These are phyloP conservation scores for Palythoa grandiflora DNA, from an alignment of 92 coral and sea anemone species.

Conservation along the genomic window DNA sequence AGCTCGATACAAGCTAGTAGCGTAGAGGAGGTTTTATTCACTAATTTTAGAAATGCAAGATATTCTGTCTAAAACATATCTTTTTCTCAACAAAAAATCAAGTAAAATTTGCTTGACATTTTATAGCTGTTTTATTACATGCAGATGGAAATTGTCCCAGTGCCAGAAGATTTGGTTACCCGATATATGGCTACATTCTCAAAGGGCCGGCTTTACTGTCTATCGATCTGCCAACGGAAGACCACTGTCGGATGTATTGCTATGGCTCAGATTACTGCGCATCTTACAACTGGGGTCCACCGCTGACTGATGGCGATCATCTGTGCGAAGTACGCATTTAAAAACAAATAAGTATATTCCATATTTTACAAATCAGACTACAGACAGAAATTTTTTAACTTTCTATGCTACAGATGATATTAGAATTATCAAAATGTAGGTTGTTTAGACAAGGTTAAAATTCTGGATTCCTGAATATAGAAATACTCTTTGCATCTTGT, in stretches of 20 bases:
- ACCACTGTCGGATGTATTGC: neutral
- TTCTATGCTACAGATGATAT: neutral
- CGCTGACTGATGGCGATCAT: neutral
- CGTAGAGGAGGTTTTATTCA: no score
- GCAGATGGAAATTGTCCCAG: neutral
- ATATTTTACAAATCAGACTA: no score
- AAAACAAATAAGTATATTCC: neutral
- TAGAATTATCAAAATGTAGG: neutral
- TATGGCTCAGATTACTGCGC: neutral
- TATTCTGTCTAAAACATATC: no score
- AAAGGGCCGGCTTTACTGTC: neutral
- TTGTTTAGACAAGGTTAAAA: neutral
- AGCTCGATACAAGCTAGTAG: no score
- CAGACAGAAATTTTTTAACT: neutral
- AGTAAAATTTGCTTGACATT: no score
- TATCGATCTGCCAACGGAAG: neutral
- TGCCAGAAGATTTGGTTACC: neutral
- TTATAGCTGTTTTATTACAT: neutral
- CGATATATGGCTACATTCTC: neutral
- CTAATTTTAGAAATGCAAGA: no score
- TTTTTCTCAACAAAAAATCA: no score
- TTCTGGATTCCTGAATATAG: no score
- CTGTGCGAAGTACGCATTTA: neutral
- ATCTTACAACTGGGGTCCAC: slow-evolving; percentile 4
- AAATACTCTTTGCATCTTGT: no score